Percentiles rank a stretch among this genome's conserved stretches.
Evolutionary conservation across 2,888 invertebrate species (phyloP).

Genomic region (Athalia cordata): DNA sequence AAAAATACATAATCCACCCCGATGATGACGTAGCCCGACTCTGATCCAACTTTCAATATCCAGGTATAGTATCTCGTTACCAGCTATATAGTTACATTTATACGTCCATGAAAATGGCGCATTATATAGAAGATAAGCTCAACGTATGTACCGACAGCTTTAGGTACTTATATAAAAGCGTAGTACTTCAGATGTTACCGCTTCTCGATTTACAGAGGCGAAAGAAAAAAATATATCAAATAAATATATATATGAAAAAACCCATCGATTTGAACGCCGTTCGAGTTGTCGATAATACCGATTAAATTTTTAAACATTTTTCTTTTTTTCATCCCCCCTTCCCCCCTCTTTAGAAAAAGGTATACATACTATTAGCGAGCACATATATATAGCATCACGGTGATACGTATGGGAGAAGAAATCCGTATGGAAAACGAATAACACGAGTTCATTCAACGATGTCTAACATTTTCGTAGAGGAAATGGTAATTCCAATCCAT

Average conservation of each 20-base stretch:
- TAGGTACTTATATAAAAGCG: constrained; percentile 15
- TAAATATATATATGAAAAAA: no score
- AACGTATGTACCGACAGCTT: constrained; percentile 23
- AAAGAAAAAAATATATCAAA: no score
- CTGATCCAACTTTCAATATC: constrained; percentile 13
- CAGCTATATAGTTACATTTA: constrained; percentile 19
- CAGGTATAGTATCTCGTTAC: constrained; percentile 9
- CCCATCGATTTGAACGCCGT: constrained; percentile 12
- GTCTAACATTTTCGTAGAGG: neutral
- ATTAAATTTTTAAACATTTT: constrained; percentile 17
- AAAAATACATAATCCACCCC: constrained; percentile 34
- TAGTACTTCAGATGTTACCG: constrained; percentile 30
- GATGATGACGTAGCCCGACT: constrained; percentile 20
- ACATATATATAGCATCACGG: no score
- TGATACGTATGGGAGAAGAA: neutral
- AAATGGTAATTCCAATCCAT: neutral
- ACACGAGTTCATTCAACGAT: neutral
- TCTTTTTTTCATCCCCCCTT: no score
- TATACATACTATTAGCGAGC: neutral
- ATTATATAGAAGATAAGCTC: constrained; percentile 34
- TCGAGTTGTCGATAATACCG: constrained; percentile 32
- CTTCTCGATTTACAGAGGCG: constrained; percentile 26
- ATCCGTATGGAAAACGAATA: neutral
- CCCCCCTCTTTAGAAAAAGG: no score
- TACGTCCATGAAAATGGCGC: constrained; percentile 9